Base-by-base conservation (phyloP, 2,797 vertebrate species). In the Acipenser oxyrinchus region DNA sequence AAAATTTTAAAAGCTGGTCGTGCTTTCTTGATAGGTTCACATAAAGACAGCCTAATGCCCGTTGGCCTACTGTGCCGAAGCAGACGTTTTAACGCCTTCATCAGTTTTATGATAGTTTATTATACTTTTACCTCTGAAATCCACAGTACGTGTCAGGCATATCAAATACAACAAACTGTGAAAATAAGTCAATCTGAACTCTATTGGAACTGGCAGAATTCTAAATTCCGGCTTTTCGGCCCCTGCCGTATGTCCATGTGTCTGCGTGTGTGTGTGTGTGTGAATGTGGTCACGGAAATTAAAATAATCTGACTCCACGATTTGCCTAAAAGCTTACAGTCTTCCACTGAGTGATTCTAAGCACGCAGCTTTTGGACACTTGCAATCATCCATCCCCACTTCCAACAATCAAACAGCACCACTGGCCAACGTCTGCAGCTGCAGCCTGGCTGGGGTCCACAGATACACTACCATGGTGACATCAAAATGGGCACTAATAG, bases 231-330 rank as follows among this genome's bases (percentile, higher is more conserved):
- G 23, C 23, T 37, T 37, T 37, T 37, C 23, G 23, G 23, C 4
- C 23, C 23, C 23, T 37, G 23, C 23, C 23, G 23, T 66, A 48
- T 59, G 18, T 58, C 48, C 49, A 12, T 60, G 58, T n/a, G 58
- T 60, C 12, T 59, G 57, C 10, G 11, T 59, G 57, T 59, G 58
- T 60, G 58, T 60, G 9, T 10, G 58, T 60, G 58, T 60, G 2
- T 10, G 58, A 51, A 64, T 52, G 53, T 51, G 51, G 15, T 49
- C 8, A 64, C 49, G 50, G 49, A 51, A 64, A 51, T 64, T 51
- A 64, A 18, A 64, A 51, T 37, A 51, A 52, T 49, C 60, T 11
- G 49, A 1, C 15, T 23, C 51, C 7, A 9, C 13, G 2, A 10
- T 48, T 8, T 13, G 10, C n/a, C 49, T 59, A 67, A 60, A 53